These are phyloP conservation scores for Myodes glareolus DNA, from an alignment of 2,113 vertebrate genomes.

Conservation along the genomic window DNA sequence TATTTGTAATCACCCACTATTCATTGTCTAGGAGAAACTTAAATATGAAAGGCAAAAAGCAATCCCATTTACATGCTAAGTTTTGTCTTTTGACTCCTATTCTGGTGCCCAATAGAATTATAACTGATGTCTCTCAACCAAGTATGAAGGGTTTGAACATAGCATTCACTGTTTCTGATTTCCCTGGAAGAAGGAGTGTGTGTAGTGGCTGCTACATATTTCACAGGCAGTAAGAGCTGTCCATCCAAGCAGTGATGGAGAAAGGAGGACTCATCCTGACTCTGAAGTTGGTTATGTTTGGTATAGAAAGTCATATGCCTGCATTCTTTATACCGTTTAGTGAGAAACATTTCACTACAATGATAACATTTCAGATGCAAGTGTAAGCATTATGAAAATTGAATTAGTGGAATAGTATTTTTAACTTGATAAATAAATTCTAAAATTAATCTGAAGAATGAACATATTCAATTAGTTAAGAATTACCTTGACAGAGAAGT, in stretches of 20 bases:
- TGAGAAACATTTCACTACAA: not conserved
- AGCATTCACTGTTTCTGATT: not conserved
- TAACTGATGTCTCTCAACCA: not conserved
- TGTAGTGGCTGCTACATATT: not conserved
- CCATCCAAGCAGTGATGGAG: not conserved
- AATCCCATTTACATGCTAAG: not conserved
- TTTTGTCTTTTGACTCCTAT: constrained; percentile 17
- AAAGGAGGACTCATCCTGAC: not conserved
- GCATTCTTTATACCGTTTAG: not conserved
- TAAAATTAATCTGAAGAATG: constrained; percentile 27
- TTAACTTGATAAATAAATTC: constrained; percentile 36
- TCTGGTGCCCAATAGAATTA: constrained; percentile 13
- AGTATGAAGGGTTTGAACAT: not conserved
- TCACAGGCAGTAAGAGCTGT: not conserved
- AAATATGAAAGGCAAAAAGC: constrained; percentile 46
- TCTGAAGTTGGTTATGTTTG: not conserved
- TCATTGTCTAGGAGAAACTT: constrained; percentile 40
- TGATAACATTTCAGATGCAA: not conserved
- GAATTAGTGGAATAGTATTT: not conserved
- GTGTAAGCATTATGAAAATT: not conserved
- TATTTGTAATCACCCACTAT: constrained; percentile 66
- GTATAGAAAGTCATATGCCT: not conserved
- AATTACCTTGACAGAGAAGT: constrained; percentile 40
- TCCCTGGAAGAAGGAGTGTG: not conserved
- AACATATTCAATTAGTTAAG: not conserved